phyloP scores from a whole-genome alignment of 2,888 invertebrate genomes.

The Dicyrtomina minuta region DNA sequence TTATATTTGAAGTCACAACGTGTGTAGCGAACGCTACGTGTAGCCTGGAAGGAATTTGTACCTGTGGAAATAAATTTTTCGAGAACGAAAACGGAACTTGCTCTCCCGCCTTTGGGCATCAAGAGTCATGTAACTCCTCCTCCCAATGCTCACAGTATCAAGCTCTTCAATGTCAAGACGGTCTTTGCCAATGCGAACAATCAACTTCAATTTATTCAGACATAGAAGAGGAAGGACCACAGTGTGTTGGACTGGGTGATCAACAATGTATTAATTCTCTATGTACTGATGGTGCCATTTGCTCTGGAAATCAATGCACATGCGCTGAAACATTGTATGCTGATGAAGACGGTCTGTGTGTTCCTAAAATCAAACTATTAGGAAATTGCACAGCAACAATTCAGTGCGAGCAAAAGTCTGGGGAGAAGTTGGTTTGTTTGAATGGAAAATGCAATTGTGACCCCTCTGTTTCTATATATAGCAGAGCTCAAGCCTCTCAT shows the following conservation, averaged over 20 bases:
- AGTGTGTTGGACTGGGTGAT: slow-evolving; percentile 2
- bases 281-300: neutral
- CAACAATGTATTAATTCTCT: neutral
- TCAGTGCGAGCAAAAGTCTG: neutral
- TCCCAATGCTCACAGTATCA: neutral
- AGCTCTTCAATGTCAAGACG: neutral
- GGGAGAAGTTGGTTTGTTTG: neutral
- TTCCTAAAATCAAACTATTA: neutral
- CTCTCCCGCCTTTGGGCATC: too few relatives aligned
- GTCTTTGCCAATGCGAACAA: neutral
- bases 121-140: neutral
- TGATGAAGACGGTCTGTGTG: neutral
- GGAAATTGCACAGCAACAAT: neutral
- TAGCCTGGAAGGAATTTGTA: neutral
- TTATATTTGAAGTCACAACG: too few relatives aligned
- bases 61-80: too few relatives aligned
- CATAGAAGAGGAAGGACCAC: too few relatives aligned
- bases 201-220: neutral
- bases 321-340: neutral
- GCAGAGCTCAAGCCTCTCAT: neutral
- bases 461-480: neutral
- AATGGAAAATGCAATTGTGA: slow-evolving; percentile 12
- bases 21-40: neutral
- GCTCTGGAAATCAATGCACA: neutral
- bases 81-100: too few relatives aligned